These are phyloP conservation scores for Phylloscopus trochiloides DNA, from an alignment of 2,113 vertebrate genomes.

Conservation along the genomic window DNA sequence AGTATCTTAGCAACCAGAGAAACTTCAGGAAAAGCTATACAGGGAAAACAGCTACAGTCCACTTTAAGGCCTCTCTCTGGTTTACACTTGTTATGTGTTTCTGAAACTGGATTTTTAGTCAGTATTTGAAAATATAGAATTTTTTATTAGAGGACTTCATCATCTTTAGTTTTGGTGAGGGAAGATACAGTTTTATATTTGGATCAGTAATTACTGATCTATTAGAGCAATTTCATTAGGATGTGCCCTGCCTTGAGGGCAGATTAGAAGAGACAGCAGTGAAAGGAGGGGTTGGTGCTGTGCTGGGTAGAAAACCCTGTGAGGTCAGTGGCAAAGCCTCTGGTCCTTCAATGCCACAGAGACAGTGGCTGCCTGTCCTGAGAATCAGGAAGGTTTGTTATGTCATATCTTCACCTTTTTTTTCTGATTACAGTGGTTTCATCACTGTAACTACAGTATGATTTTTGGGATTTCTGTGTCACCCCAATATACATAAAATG, in stretches of 20 bases:
- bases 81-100: neutral
- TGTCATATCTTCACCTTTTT: neutral
- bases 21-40: neutral
- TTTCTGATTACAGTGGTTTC: neutral
- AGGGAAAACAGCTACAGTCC: neutral
- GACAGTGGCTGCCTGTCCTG: neutral
- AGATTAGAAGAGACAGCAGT: neutral
- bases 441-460: neutral
- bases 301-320: neutral
- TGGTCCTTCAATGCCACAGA: neutral
- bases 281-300: neutral
- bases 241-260: neutral
- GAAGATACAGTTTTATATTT: neutral
- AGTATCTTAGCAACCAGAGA: slow-evolving; percentile 54
- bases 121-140: neutral
- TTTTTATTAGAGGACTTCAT: neutral
- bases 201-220: neutral
- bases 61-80: neutral
- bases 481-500: neutral
- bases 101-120: neutral
- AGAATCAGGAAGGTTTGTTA: neutral
- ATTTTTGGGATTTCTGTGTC: neutral
- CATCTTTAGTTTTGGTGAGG: neutral
- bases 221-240: neutral
- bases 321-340: neutral